These are phyloP conservation scores for Leuciscus waleckii DNA, from an alignment of 2,797 vertebrate species.

Conservation along the genomic window DNA sequence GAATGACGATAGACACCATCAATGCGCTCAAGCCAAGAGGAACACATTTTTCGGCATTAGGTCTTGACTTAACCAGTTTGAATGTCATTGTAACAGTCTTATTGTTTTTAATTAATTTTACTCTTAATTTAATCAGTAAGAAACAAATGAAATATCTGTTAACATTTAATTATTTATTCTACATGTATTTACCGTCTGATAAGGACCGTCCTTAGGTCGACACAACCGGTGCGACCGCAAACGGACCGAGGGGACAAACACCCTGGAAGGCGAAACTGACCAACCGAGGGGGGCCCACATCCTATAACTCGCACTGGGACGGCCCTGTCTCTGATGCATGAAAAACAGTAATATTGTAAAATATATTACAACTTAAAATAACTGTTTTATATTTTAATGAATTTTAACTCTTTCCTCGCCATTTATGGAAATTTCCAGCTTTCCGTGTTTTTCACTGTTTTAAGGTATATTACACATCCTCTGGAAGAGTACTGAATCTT, in stretches of 20 bases:
- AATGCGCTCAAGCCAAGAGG: neutral
- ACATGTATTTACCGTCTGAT: neutral
- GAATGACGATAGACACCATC: neutral
- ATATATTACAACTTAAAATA: neutral
- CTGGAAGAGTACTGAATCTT: too few species aligned
- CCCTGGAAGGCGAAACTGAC: neutral
- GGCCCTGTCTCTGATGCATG: neutral
- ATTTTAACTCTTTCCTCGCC: too few species aligned
- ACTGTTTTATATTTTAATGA: too few species aligned
- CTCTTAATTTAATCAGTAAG: neutral
- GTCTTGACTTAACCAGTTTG: neutral
- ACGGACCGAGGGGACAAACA: neutral
- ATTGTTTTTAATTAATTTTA: neutral
- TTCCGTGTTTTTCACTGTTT: too few species aligned
- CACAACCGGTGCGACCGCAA: neutral
- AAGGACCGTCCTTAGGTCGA: neutral
- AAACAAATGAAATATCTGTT: neutral
- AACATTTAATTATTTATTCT: neutral
- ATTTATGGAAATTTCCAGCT: too few species aligned
- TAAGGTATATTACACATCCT: too few species aligned
- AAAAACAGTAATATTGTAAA: neutral
- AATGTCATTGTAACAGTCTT: neutral
- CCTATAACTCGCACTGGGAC: neutral
- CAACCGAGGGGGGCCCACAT: neutral
- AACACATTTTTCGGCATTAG: neutral